A percentile compares a stretch with the other conserved stretches of the same genome.
phyloP scores from a whole-genome alignment of 2,113 vertebrate genomes.

The Takifugu bimaculatus region DNA sequence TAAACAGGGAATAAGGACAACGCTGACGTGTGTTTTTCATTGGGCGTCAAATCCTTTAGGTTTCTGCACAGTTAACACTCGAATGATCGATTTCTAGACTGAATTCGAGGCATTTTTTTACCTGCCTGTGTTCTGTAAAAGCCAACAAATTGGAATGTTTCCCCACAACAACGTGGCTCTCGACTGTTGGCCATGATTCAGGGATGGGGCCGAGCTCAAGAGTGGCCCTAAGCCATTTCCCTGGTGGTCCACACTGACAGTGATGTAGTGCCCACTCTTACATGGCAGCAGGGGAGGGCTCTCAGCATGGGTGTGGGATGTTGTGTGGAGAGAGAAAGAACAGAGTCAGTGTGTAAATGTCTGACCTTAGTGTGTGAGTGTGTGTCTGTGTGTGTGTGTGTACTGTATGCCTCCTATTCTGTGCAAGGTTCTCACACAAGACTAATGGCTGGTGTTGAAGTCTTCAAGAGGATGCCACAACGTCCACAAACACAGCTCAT shows the following conservation, averaged over 20 bases:
- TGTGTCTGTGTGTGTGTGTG: slow-evolving; percentile 11
- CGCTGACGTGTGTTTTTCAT: slow-evolving; percentile 25
- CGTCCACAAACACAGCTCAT: slow-evolving; percentile 56
- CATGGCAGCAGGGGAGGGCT: slow-evolving; percentile 70
- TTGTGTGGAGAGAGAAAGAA: slow-evolving; percentile 35
- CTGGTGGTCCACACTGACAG: slow-evolving; percentile 82
- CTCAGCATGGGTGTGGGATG: slow-evolving; percentile 61
- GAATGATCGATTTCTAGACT: slow-evolving; percentile 47
- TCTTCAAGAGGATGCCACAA: slow-evolving; percentile 63
- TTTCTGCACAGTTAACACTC: slow-evolving; percentile 22
- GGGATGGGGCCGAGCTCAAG: slow-evolving; percentile 59
- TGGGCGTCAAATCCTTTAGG: slow-evolving; percentile 22
- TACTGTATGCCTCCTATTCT: slow-evolving; percentile 28
- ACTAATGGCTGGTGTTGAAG: slow-evolving; percentile 67
- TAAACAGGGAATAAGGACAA: slow-evolving; percentile 27
- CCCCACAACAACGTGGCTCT: slow-evolving; percentile 53
- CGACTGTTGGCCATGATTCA: slow-evolving; percentile 73
- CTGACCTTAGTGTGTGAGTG: background rate
- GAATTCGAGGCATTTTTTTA: slow-evolving; percentile 62
- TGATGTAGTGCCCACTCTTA: slow-evolving; percentile 82
- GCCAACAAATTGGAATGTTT: slow-evolving; percentile 63
- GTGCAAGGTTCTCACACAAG: slow-evolving; percentile 61
- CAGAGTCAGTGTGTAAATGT: slow-evolving; percentile 6
- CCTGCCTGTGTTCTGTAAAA: slow-evolving; percentile 60
- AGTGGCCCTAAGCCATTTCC: slow-evolving; percentile 68